Base-by-base conservation (phyloP, 2,888 invertebrate genomes). In the Drosophila antonietae region DNA sequence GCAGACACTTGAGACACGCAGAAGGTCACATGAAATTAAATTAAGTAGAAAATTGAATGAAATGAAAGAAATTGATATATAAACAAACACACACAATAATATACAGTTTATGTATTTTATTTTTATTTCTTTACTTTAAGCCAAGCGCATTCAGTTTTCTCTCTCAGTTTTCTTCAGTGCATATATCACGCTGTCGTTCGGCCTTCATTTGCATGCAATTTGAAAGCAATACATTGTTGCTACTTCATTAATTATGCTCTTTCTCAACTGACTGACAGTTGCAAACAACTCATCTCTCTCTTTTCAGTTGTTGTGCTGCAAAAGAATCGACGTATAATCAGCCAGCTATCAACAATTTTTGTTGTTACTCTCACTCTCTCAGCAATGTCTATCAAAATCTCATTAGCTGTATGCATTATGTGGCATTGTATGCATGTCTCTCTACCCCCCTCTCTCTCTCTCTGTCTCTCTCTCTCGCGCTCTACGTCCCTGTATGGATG, bases 321-420 rank as follows among this genome's bases (percentile, higher is more conserved):
- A 70, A 65, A 64, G 68, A 76, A 69, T 75, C 55, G 61, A 58
- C 69, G 69, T 73, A 66, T 79, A 81, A 81, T 81, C 83, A 83
- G 68, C 53, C 74, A 70, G 71, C 74, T 80, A 77, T 73, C 80
- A 79, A 74, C 83, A 77, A 70, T 70, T 81, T 72, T 51, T 73
- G 52, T 33, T 51, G 44, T 23, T 9, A n/a, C 18, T 12, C 33
- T 15, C n/a, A n/a, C 28, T 18, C 61, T 55, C 51, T 60, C 71
- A 63, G 49, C 67, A 59, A 66, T 67, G 57, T 73, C 65, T 68
- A 83, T 81, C 63, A 83, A 80, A 83, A 77, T 80, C 81, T 71
- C 83, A 83, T 83, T 83, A 83, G 71, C 61, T 64, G 43, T 55
- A 46, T 62, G 51, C 60, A 66, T 57, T 56, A 28, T 49, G 18